Percentiles rank a stretch among this genome's conserved stretches.
Evolutionary conservation across 2,888 invertebrate genomes (phyloP).

Genomic region (Cataglyphis rosenhaueri): DNA sequence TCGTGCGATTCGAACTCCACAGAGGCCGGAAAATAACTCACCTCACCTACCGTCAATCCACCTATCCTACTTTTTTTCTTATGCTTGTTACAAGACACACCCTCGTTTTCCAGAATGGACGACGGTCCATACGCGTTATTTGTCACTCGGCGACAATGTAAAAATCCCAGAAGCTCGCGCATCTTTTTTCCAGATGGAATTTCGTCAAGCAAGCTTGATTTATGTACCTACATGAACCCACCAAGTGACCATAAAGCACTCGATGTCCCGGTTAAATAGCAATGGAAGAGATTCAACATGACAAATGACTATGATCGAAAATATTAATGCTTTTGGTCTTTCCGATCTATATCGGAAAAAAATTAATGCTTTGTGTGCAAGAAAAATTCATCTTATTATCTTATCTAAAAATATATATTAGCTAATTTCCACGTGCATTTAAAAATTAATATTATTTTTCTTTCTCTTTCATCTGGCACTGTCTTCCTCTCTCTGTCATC

Average conservation of each 20-base stretch:
- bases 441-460: too few relatives aligned
- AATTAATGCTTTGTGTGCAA: background rate
- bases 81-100: slow-evolving; percentile 38
- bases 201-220: slow-evolving; percentile 66
- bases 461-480: too few relatives aligned
- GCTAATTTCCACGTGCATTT: background rate
- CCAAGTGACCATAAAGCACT: slow-evolving; percentile 67
- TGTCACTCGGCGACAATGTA: slow-evolving; percentile 70
- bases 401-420: background rate
- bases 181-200: slow-evolving; percentile 62
- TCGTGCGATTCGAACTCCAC: slow-evolving; percentile 58
- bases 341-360: slow-evolving; percentile 1
- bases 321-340: slow-evolving; percentile 51
- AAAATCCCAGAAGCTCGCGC: slow-evolving; percentile 63
- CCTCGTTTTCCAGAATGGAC: slow-evolving; percentile 50
- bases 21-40: slow-evolving; percentile 57
- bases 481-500: too few relatives aligned
- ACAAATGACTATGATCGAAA: slow-evolving; percentile 48
- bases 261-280: slow-evolving; percentile 59
- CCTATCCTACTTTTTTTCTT: slow-evolving; percentile 40
- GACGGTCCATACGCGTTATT: slow-evolving; percentile 67
- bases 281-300: slow-evolving; percentile 47
- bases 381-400: background rate
- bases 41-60: slow-evolving; percentile 44
- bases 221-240: slow-evolving; percentile 55